Base-by-base conservation (phyloP, 2,113 vertebrate species). In the Plecturocebus donacophilus region DNA sequence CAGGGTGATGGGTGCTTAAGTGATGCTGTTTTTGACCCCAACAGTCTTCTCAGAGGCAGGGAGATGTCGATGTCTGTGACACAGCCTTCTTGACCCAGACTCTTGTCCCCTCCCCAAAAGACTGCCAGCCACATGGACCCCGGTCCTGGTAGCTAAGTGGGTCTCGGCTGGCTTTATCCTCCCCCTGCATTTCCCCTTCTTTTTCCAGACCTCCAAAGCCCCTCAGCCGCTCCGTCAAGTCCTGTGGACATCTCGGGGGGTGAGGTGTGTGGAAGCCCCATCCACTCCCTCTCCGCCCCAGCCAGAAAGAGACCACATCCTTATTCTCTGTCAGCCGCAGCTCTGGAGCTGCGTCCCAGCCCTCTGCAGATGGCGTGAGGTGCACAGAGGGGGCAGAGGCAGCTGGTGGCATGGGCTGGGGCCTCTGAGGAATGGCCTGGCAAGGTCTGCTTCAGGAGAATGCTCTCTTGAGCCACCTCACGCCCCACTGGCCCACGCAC, bases 381-480 rank as follows among this genome's bases (percentile, higher is more conserved):
- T 27, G 16, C 61, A 54, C 8, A 38, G 35, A 52, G 45, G 54
- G 73, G 58, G 25, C 35, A 38, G 71, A 92, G 75, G 79, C 87
- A 61, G 83, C 93, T 56, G 76, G 38, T 14, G 2, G 83, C 30
- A 21, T 1, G 1, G 7, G 35, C 25, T 23, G 27, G 66, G 49
- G 21, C 25, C 70, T 32, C 83, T 6, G 35, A 49, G 49, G 49
- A 75, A 42, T 0, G 2, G 10, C 49, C 58, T 70, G 47, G 40
- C 27, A 4, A 27, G 23, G 45, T 76, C 76, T 38, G 21, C 66
- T 58, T 82, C 16, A 40, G 82, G 93, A 71, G 89, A 42, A 49
- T 0, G 2, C 0, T 1, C 49, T 85, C 30, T 87, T 0, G 1
- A 3, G 2, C 14, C 35, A 7, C 3, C 8, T 9, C 3, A 4